Conservation (phyloP, 2,797 vertebrate species). For the Gadopsis marmoratus region DNA sequence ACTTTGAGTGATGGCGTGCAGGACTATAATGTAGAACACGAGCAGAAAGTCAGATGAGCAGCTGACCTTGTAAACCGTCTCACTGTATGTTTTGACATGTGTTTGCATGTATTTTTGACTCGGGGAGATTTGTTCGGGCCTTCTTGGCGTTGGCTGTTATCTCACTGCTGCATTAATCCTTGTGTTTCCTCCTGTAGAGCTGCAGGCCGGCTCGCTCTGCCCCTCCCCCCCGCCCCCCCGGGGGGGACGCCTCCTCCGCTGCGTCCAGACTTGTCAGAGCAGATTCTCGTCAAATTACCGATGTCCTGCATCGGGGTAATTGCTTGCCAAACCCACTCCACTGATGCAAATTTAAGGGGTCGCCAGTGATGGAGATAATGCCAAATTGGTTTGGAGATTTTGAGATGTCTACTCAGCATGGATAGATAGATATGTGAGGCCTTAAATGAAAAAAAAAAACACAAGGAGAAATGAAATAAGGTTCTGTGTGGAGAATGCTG, state of each 20-base stretch:
- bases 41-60: background rate
- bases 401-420: conserved; percentile 77
- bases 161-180: conserved; percentile 30
- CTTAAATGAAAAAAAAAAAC: conserved; percentile 47
- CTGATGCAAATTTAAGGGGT: conserved; percentile 81
- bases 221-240: background rate
- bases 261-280: conserved; percentile 80
- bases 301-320: conserved; percentile 84
- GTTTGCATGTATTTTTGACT: conserved; percentile 69
- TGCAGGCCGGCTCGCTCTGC: conserved; percentile 26
- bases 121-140: conserved; percentile 3
- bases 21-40: background rate
- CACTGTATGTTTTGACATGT: conserved; percentile 58
- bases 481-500: conserved; percentile 71
- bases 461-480: conserved; percentile 63
- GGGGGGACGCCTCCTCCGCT: conserved; percentile 54
- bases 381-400: conserved; percentile 81
- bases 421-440: conserved; percentile 70
- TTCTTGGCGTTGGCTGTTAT: conserved; percentile 18
- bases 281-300: conserved; percentile 78
- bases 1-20: background rate
- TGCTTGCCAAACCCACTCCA: conserved; percentile 83
- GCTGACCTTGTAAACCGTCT: conserved; percentile 20
- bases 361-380: conserved; percentile 82
- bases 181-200: conserved; percentile 43